Evolutionary conservation across 1,140 invertebrate genomes (phyloP), one percentile per base, ranked within the genome.

Genomic region (Dreissena rostriformis): DNA sequence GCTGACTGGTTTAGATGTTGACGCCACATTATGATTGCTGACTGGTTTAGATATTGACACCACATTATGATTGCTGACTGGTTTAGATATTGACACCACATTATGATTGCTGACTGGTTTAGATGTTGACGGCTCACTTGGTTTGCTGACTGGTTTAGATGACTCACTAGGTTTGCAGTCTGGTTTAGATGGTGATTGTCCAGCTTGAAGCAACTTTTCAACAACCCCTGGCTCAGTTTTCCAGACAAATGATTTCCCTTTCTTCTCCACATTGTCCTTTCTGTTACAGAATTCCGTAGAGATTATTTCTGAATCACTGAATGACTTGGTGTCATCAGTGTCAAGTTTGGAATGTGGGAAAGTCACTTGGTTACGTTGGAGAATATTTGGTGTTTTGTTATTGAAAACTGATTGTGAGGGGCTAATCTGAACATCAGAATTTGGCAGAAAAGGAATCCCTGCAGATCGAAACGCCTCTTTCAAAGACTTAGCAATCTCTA

Each of bases 401-500:
- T 39, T 39, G 8, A 39, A 39, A 39, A 39, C 39, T 8, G 39
- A 39, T 39, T 5, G 2, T 39, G 39, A 39, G 39, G 39, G 8
- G 8, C 39, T 39, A 5, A 5, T 39, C 8, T 2, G 39, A 39
- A 39, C 39, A 39, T 39, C 39, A 39, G 39, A 39, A 39, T 39
- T 39, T 39, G 39, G 39, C 39, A 39, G 39, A 39, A 39, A 39
- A 39, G 8, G 57, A 61, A 61, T 61, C 57, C 57, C 2, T 24
- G 17, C 4, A n/a, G n/a, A 61, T 61, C 57, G 29, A 17, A 79
- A 70, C 0, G 77, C 77, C 49, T 52, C 65, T 61, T 79, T 79
- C 11, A 79, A n/a, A n/a, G 77, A 79, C 26, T 79, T 79, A 0
- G 77, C 77, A 68, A 79, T 79, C 29, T 79, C 28, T n/a, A 53